Evolutionary conservation across 2,113 vertebrate species (phyloP).

Genomic region (Regulus satrapa): DNA sequence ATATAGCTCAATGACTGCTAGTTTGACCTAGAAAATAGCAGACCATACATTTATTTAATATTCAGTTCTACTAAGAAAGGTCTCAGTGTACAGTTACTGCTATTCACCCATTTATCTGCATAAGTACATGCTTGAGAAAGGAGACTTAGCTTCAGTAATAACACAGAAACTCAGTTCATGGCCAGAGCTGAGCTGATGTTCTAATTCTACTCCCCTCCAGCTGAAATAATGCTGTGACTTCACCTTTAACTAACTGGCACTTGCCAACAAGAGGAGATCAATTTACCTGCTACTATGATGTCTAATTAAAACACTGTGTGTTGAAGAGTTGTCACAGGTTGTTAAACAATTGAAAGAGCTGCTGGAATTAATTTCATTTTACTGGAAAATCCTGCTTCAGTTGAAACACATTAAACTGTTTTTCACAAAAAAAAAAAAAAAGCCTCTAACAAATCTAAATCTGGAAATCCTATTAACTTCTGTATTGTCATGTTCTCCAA

Average conservation of each 20-base stretch:
- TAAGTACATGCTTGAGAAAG: background rate
- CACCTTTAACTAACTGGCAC: background rate
- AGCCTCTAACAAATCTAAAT: background rate
- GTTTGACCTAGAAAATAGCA: background rate
- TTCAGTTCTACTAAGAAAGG: background rate
- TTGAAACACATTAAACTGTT: background rate
- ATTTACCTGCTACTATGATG: background rate
- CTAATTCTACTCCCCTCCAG: background rate
- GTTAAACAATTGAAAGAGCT: slow-evolving; percentile 3
- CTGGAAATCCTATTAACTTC: background rate
- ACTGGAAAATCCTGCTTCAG: background rate
- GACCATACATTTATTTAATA: background rate
- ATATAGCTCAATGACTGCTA: background rate
- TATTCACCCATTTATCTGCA: background rate
- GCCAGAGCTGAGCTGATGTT: background rate
- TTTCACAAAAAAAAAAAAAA: background rate
- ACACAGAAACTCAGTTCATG: background rate
- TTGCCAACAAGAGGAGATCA: background rate
- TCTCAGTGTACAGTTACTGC: background rate
- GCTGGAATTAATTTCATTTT: slow-evolving; percentile 5
- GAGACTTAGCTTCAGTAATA: background rate
- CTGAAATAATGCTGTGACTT: background rate
- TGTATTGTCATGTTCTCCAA: background rate
- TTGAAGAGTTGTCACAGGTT: slow-evolving; percentile 8
- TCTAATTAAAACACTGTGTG: slow-evolving; percentile 1